phyloP scores from a whole-genome alignment of 2,113 vertebrate species.

The Epinephelus cyanopodus region DNA sequence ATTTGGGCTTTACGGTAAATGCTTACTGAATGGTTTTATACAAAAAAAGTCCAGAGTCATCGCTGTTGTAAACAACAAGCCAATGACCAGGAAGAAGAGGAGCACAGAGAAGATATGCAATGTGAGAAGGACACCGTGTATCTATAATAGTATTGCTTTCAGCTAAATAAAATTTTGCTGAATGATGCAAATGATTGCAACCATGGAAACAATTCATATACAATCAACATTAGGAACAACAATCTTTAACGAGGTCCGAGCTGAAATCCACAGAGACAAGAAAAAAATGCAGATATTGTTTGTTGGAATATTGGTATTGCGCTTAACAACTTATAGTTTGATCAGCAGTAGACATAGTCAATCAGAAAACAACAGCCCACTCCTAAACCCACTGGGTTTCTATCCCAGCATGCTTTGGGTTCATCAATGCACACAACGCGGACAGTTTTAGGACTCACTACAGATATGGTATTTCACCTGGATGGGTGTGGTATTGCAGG shows the following conservation, averaged over 20 bases:
- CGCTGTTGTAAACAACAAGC: not conserved
- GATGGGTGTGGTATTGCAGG: too few relatives aligned
- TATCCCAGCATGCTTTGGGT: not conserved
- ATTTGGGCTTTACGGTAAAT: not conserved
- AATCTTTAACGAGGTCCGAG: not conserved
- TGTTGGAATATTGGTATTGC: not conserved
- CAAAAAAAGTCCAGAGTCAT: not conserved
- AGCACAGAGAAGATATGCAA: slow-evolving; percentile 1
- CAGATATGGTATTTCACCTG: too few relatives aligned
- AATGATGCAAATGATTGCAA: not conserved
- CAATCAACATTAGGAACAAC: not conserved
- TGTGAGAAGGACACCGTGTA: not conserved
- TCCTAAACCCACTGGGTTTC: not conserved
- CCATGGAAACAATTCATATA: not conserved
- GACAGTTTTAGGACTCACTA: not conserved
- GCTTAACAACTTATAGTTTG: not conserved
- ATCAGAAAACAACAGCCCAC: not conserved
- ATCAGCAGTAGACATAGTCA: not conserved
- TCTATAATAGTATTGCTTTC: not conserved
- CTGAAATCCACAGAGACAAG: not conserved
- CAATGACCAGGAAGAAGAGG: not conserved
- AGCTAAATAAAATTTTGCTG: not conserved
- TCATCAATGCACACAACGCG: not conserved
- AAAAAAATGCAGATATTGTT: not conserved
- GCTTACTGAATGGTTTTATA: not conserved